Evolutionary conservation across 2,113 vertebrate genomes (phyloP).

Genomic region (Ibidorhyncha struthersii): DNA sequence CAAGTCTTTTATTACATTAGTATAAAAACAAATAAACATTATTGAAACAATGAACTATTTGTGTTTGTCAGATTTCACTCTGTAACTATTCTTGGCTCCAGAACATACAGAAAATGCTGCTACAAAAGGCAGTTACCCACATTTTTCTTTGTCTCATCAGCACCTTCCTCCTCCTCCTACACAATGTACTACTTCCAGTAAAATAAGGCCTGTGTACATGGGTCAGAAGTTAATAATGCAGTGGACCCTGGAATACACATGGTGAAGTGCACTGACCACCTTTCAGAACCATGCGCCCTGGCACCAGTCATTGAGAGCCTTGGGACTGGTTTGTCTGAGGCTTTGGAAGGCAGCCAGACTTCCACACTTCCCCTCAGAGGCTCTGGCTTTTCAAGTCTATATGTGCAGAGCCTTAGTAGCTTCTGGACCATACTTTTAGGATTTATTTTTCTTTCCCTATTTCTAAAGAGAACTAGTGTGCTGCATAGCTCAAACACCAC

Average conservation of each 20-base stretch:
- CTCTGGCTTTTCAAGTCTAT: not conserved
- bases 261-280: not conserved
- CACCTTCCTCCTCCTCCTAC: not conserved
- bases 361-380: not conserved
- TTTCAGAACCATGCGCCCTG: not conserved
- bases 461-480: conserved; percentile 53
- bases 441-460: conserved; percentile 50
- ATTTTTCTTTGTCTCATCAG: not conserved
- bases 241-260: not conserved
- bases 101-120: not conserved
- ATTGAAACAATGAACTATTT: not conserved
- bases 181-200: not conserved
- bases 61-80: not conserved
- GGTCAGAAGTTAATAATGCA: not conserved
- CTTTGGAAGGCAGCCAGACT: conserved; percentile 36
- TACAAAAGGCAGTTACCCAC: not conserved
- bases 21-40: not conserved
- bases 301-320: not conserved
- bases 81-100: not conserved
- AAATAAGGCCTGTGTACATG: not conserved
- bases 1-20: not conserved
- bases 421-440: not conserved
- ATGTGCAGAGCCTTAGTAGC: not conserved
- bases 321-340: conserved; percentile 17
- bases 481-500: conserved; percentile 2